Conservation (phyloP, 1,140 invertebrate species). For the Harpegnathos saltator region DNA sequence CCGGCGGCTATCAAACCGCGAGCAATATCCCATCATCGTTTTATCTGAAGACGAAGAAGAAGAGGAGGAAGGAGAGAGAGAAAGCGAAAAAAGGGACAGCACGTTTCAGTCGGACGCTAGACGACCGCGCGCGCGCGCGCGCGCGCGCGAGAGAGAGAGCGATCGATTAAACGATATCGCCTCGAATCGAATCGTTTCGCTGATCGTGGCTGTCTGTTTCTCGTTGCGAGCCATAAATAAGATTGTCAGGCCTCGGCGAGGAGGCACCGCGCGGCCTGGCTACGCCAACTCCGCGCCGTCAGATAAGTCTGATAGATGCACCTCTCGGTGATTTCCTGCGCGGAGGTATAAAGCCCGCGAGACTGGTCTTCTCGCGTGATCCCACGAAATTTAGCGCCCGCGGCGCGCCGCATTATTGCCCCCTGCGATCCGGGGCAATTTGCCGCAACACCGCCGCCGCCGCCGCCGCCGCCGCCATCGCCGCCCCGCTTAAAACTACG, state of each 20-base stretch:
- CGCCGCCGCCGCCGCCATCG: too few species aligned
- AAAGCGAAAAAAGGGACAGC: not conserved
- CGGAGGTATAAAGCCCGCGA: conserved; percentile 59
- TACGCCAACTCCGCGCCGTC: conserved; percentile 15
- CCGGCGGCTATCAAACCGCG: too few species aligned
- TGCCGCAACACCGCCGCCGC: conserved; percentile 5
- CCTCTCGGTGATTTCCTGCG: conserved; percentile 62
- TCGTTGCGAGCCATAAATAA: conserved; percentile 49
- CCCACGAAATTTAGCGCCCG: conserved; percentile 60
- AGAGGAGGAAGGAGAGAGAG: not conserved
- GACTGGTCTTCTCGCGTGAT: conserved; percentile 68
- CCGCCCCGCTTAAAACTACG: conserved; percentile 22
- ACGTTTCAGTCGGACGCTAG: not conserved
- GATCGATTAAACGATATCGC: conserved; percentile 64
- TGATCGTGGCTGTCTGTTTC: conserved; percentile 57
- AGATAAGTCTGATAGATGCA: conserved; percentile 74
- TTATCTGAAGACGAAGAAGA: not conserved
- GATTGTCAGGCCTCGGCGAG: conserved; percentile 45
- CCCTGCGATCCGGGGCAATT: conserved; percentile 37
- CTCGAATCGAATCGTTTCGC: conserved; percentile 70
- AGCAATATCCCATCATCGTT: too few species aligned
- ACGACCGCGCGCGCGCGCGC: conserved; percentile 11
- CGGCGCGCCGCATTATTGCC: conserved; percentile 32
- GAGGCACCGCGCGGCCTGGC: not conserved
- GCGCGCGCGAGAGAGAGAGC: too few species aligned